Evolutionary conservation across 2,888 invertebrate genomes (phyloP).

Genomic region (Netelia inedita): DNA sequence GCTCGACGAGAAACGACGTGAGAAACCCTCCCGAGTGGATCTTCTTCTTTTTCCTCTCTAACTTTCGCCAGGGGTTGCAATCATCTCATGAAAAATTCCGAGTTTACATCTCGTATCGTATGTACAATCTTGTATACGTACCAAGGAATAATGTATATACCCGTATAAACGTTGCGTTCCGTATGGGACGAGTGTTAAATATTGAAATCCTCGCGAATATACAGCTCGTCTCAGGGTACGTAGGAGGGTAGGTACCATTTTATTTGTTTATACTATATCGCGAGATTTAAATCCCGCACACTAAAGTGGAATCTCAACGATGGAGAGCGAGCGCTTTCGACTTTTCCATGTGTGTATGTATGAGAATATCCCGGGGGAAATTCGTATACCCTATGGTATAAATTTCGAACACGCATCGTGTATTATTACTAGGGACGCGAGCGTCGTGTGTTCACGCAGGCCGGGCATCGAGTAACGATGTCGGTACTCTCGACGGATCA

Average conservation of each 20-base stretch:
- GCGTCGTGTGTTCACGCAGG: neutral
- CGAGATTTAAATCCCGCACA: neutral
- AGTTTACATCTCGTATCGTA: too few species aligned
- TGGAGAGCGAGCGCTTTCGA: neutral
- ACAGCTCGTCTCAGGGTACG: too few species aligned
- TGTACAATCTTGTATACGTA: too few species aligned
- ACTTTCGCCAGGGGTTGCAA: too few species aligned
- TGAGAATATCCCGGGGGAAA: slow-evolving; percentile 34
- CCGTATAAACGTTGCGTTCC: too few species aligned
- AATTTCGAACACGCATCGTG: neutral
- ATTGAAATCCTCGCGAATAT: too few species aligned
- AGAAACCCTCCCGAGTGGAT: neutral
- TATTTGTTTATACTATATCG: too few species aligned
- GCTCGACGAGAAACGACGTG: neutral
- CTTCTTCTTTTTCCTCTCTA: too few species aligned
- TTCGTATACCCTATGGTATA: slow-evolving; percentile 24
- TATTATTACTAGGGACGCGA: neutral
- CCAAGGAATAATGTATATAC: too few species aligned
- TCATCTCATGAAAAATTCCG: too few species aligned
- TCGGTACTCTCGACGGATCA: slow-evolving; percentile 42
- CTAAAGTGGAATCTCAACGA: neutral
- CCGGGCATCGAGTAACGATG: slow-evolving; percentile 2
- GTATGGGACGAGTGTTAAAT: too few species aligned
- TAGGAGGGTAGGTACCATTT: too few species aligned
- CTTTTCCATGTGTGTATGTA: neutral